Evolutionary conservation across 1,140 invertebrate species (phyloP).

Genomic region (Cotesia glomerata): DNA sequence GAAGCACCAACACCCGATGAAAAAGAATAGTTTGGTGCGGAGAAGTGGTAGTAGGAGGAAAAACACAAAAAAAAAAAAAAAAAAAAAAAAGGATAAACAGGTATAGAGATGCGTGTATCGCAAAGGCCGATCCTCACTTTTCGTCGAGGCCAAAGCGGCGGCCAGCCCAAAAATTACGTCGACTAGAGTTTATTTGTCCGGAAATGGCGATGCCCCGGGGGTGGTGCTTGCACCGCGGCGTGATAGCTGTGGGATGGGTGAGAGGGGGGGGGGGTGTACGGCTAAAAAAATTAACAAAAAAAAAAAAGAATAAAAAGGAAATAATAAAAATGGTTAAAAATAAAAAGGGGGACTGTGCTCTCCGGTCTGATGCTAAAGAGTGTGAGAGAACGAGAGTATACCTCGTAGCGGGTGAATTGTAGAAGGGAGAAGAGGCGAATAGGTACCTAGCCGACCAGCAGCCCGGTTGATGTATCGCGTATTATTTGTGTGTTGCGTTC

Average conservation of each 20-base stretch:
- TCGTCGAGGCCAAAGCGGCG: slow-evolving; percentile 52
- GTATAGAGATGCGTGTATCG: slow-evolving; percentile 38
- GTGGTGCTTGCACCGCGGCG: slow-evolving; percentile 58
- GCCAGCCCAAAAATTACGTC: slow-evolving; percentile 63
- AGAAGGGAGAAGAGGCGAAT: slow-evolving; percentile 31
- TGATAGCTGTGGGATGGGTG: slow-evolving; percentile 45
- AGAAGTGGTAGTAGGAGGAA: neutral
- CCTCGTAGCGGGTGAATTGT: slow-evolving; percentile 6
- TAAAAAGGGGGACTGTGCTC: slow-evolving; percentile 25
- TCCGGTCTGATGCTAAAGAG: slow-evolving; percentile 35
- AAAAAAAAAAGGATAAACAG: neutral
- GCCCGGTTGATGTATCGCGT: slow-evolving; percentile 62
- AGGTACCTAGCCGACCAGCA: slow-evolving; percentile 51
- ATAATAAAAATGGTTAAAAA: too few relatives aligned
- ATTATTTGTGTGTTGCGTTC: slow-evolving; percentile 65
- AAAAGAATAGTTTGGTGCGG: too few relatives aligned
- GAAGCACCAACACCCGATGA: too few relatives aligned
- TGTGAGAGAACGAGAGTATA: slow-evolving; percentile 21
- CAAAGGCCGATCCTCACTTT: slow-evolving; percentile 51
- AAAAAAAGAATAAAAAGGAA: slow-evolving; percentile 1
- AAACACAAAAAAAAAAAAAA: too few relatives aligned
- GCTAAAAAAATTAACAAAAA: slow-evolving; percentile 7
- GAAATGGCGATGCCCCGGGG: slow-evolving; percentile 60
- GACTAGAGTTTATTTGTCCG: slow-evolving; percentile 65
- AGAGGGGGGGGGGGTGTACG: neutral